phyloP scores from a whole-genome alignment of 1,140 invertebrate species.

The Rhopalosiphum maidis region DNA sequence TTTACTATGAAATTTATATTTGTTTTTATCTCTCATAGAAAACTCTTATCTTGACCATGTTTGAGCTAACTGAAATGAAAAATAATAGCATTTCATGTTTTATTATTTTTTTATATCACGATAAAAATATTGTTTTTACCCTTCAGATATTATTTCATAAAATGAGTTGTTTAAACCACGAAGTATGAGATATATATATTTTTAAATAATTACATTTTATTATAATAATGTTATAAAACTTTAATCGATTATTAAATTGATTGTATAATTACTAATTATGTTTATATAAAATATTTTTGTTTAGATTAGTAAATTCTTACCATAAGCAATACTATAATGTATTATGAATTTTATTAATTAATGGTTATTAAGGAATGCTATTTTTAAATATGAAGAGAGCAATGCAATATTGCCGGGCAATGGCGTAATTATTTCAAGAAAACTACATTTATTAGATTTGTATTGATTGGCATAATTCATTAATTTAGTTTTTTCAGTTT shows the following conservation, averaged over 20 bases:
- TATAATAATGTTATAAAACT: neutral
- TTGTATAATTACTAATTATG: neutral
- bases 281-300: neutral
- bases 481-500: neutral
- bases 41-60: neutral
- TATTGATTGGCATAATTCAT: neutral
- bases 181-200: neutral
- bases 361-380: neutral
- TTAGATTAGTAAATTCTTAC: neutral
- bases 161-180: neutral
- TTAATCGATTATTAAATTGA: neutral
- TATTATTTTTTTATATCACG: neutral
- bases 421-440: neutral
- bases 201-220: neutral
- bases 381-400: neutral
- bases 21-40: neutral
- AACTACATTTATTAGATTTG: neutral
- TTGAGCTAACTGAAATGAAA: neutral
- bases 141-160: neutral
- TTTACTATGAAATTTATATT: neutral
- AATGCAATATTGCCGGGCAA: neutral
- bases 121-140: neutral
- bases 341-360: neutral
- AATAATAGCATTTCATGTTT: constrained; percentile 15
- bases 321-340: neutral